phyloP scores from a whole-genome alignment of 1,140 invertebrate species.

The Papilio helenus region DNA sequence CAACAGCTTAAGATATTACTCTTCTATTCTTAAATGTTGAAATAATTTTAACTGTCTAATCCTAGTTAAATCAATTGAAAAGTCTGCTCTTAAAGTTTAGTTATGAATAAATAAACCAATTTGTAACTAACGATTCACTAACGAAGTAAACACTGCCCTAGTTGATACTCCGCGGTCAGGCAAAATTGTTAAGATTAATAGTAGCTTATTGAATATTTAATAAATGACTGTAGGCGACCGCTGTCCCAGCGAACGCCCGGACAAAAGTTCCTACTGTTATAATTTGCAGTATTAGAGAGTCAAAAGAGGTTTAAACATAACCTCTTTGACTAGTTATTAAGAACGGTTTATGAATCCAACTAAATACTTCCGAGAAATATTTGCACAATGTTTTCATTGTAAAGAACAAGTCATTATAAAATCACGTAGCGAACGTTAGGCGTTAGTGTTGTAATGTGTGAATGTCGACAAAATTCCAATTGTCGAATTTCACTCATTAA shows the following conservation, averaged over 20 bases:
- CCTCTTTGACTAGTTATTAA: not conserved
- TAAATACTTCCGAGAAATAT: slow-evolving; percentile 12
- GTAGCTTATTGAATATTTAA: slow-evolving; percentile 33
- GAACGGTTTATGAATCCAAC: not conserved
- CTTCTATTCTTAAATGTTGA: too few relatives aligned
- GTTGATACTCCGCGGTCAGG: slow-evolving; percentile 1
- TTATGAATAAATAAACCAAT: not conserved
- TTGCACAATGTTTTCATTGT: slow-evolving; percentile 24
- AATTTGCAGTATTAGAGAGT: too few relatives aligned
- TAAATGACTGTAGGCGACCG: slow-evolving; percentile 28
- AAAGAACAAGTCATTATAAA: slow-evolving; percentile 13
- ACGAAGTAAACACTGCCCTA: slow-evolving; percentile 14
- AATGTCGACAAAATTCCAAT: slow-evolving; percentile 46
- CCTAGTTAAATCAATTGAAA: too few relatives aligned
- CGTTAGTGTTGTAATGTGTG: slow-evolving; percentile 44
- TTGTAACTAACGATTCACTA: slow-evolving; percentile 1
- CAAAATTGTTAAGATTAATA: slow-evolving; percentile 31
- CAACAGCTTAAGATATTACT: too few relatives aligned
- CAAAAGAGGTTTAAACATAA: too few relatives aligned
- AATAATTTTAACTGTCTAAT: too few relatives aligned
- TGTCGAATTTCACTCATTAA: slow-evolving; percentile 66
- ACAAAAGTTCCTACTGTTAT: too few relatives aligned
- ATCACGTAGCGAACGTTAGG: slow-evolving; percentile 12
- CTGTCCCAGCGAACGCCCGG: not conserved
- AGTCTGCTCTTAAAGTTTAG: not conserved